A percentile compares a stretch with the other conserved stretches of the same genome.
phyloP scores from a whole-genome alignment of 2,888 invertebrate genomes.

The Cosmopolites sordidus region DNA sequence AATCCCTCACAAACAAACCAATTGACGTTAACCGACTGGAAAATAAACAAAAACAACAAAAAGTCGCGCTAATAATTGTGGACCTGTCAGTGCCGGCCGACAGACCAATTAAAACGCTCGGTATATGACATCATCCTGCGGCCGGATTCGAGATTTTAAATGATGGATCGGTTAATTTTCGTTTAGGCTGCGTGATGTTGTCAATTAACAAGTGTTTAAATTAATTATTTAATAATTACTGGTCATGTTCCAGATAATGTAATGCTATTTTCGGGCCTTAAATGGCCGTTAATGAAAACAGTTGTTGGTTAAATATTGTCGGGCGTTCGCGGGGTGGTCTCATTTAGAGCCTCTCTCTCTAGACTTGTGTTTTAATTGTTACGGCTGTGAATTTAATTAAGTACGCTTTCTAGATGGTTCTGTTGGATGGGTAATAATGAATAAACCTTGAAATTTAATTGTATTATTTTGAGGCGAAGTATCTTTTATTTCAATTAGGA shows the following conservation, averaged over 20 bases:
- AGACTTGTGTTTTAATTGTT: conserved; percentile 15
- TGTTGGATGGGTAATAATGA: not conserved
- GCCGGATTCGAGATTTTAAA: conserved; percentile 39
- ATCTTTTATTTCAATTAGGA: no score
- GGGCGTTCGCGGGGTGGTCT: not conserved
- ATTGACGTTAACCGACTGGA: no score
- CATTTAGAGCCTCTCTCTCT: conserved; percentile 1
- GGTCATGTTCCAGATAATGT: conserved; percentile 34
- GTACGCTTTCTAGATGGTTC: not conserved
- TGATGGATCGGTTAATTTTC: conserved; percentile 42
- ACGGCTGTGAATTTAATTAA: conserved; percentile 17
- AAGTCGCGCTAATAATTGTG: conserved; percentile 13
- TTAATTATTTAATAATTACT: conserved; percentile 43
- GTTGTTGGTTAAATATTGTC: conserved; percentile 29
- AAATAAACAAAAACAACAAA: not conserved
- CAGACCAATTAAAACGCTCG: conserved; percentile 39
- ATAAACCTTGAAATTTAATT: no score
- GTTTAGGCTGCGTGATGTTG: conserved; percentile 41
- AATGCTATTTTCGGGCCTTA: conserved; percentile 33
- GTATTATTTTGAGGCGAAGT: no score
- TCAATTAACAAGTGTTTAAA: conserved; percentile 46
- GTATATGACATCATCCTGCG: conserved; percentile 41
- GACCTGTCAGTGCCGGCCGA: conserved; percentile 31
- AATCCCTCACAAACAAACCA: no score
- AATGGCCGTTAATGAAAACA: conserved; percentile 23